Evolutionary conservation across 2,888 invertebrate species (phyloP), one percentile per base, ranked within the genome.

Genomic region (Heliconius erato): DNA sequence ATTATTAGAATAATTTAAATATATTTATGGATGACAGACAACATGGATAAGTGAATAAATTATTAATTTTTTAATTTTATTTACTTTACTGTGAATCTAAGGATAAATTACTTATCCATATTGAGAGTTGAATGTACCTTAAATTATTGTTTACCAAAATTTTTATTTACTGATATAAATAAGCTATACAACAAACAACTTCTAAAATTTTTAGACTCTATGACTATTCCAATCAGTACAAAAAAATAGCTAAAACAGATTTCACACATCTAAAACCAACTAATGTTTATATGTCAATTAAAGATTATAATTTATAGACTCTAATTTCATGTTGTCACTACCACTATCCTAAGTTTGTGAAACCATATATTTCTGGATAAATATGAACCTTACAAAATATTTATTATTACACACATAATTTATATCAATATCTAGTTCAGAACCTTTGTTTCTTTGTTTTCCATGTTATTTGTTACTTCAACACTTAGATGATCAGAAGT

Each of bases 11-110:
- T 49, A 72, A 72, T 26, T 35, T 44, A 44, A 26, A 72, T 49
- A 49, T 72, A 26, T 28, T 49, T 72, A 71, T 49, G 72, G 26
- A 72, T 26, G 44, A 72, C 44, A 72, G 44, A 72, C 44, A 72
- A 44, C 44, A 26, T 49, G 9, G 44, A 26, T 44, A 14, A 11
- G 11, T n/a, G n/a, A n/a, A n/a, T 12, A n/a, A 63, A 63, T 63
- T 23, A 63, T 63, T 63, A 9, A 59, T 59, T 59, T 59, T 9
- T n/a, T n/a, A 7, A 19, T 54, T 54, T 23, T 7, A 54, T 23
- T 54, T 23, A 7, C 19, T 54, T n/a, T 63, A 63, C 12, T n/a
- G 9, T 23, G 23, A n/a, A 59, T 23, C 23, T 59, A 59, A 9
- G 59, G 9, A 59, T 59, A 23, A 23, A 23, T n/a, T 59, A 23